phyloP scores from a whole-genome alignment of 2,113 vertebrate species.

The Nannospalax galili region DNA sequence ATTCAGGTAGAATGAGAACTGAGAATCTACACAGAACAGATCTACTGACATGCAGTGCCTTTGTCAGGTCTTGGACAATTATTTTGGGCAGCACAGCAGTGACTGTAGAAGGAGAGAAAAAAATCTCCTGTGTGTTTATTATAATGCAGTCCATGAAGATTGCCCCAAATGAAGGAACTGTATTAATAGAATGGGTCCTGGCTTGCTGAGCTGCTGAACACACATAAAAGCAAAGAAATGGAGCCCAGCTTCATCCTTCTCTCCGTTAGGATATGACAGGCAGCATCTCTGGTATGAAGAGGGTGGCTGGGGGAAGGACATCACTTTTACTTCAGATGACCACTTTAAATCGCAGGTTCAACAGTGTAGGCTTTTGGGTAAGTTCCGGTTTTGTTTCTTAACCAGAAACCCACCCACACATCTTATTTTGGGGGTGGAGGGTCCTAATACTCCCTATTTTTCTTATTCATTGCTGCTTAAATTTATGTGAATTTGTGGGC shows the following conservation, averaged over 20 bases:
- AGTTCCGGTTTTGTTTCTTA: neutral
- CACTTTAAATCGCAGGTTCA: neutral
- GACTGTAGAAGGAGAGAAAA: neutral
- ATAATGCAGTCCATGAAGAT: slow-evolving; percentile 38
- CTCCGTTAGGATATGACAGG: neutral
- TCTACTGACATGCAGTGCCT: neutral
- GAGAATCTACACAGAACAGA: neutral
- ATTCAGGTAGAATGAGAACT: neutral
- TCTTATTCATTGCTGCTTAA: neutral
- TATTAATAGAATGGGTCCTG: slow-evolving; percentile 8
- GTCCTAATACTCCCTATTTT: neutral
- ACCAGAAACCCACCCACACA: neutral
- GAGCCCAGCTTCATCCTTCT: neutral
- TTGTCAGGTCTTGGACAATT: slow-evolving; percentile 30
- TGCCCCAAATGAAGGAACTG: slow-evolving; percentile 26
- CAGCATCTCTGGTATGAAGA: slow-evolving; percentile 8
- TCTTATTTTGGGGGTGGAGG: neutral
- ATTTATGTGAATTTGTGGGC: neutral
- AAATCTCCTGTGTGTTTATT: slow-evolving; percentile 40
- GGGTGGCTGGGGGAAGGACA: neutral
- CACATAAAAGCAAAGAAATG: slow-evolving; percentile 20
- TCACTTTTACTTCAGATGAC: slow-evolving; percentile 16
- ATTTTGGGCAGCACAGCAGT: slow-evolving; percentile 41
- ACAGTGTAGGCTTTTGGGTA: neutral
- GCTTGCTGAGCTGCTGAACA: slow-evolving; percentile 57